Evolutionary conservation across 2,113 vertebrate species (phyloP).

Genomic region (Natator depressus): DNA sequence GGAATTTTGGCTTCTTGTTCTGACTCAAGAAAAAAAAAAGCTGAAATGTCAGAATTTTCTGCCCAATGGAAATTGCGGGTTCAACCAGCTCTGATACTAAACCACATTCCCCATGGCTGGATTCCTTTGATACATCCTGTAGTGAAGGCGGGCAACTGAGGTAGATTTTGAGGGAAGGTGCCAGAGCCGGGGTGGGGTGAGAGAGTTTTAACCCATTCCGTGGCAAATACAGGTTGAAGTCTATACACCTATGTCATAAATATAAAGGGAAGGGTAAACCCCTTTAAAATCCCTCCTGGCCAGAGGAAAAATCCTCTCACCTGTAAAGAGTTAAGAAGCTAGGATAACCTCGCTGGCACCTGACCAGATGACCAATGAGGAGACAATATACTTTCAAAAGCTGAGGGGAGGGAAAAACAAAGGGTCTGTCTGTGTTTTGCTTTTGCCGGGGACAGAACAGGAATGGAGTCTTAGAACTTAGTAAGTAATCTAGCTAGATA

Average conservation of each 20-base stretch:
- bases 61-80: neutral
- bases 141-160: neutral
- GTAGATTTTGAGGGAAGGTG: neutral
- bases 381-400: too few species aligned
- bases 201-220: neutral
- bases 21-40: neutral
- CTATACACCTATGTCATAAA: neutral
- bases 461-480: too few species aligned
- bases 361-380: too few species aligned
- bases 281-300: too few species aligned
- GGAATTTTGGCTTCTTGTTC: neutral
- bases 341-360: too few species aligned
- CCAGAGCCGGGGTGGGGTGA: neutral
- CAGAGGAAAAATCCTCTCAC: too few species aligned
- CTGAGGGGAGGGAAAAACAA: too few species aligned
- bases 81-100: neutral
- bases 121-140: neutral
- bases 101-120: conserved; percentile 6
- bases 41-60: neutral
- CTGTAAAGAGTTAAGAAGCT: too few species aligned
- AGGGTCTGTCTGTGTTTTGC: too few species aligned
- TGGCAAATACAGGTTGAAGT: neutral
- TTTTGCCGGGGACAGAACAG: too few species aligned
- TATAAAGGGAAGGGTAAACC: too few species aligned
- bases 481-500: too few species aligned